Conservation (phyloP, 2,113 vertebrate genomes). For the Python bivittatus region DNA sequence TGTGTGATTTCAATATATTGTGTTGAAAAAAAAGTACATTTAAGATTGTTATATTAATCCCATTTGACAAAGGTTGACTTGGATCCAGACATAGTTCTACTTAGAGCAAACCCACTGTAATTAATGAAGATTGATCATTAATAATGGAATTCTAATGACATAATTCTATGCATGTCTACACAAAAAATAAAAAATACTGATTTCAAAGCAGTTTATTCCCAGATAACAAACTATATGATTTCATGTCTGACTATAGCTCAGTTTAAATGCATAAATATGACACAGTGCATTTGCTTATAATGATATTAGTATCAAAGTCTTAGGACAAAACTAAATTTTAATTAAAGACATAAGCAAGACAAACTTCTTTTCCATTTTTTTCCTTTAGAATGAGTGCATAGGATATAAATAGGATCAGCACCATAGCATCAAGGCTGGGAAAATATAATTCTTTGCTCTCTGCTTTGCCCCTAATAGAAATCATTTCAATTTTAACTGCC, state of each 20-base stretch:
- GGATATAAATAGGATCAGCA: background rate
- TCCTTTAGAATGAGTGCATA: background rate
- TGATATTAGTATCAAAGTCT: background rate
- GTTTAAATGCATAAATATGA: background rate
- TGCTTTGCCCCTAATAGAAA: background rate
- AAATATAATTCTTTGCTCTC: background rate
- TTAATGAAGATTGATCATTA: background rate
- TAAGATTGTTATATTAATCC: background rate
- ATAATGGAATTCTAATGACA: background rate
- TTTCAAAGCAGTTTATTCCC: background rate
- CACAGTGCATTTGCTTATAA: background rate
- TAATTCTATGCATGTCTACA: background rate
- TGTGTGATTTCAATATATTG: background rate
- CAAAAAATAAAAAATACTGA: background rate
- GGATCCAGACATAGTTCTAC: background rate
- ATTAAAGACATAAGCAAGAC: background rate
- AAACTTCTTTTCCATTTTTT: background rate
- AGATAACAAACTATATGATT: background rate
- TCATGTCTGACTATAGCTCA: background rate
- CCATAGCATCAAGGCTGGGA: background rate
- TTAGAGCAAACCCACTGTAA: background rate
- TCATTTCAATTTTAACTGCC: background rate
- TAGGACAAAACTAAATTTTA: background rate
- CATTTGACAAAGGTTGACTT: background rate
- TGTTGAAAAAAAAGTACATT: background rate